Evolutionary conservation across 1,140 invertebrate genomes (phyloP), one percentile per base, ranked within the genome.

Genomic region (Monochamus saltuarius): DNA sequence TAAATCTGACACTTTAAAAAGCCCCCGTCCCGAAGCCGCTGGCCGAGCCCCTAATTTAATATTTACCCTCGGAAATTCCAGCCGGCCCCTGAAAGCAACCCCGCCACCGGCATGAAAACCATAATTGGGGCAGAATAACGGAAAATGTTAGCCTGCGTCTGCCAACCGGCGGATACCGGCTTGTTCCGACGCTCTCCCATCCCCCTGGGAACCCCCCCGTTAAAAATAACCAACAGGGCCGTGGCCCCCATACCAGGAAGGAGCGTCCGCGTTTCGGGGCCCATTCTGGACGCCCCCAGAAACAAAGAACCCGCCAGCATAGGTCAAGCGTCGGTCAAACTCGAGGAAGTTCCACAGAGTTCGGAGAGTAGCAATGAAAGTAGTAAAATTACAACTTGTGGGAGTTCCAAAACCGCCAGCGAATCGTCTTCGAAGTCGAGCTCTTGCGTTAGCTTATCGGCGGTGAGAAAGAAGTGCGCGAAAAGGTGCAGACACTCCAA

Each of bases 61-160:
- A 29, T 29, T 29, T 29, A 29, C 22, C 22, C 22, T 29, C 22
- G 22, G 22, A 29, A 29, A 29, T 29, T 29, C 56, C 9, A 42
- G 46, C 38, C 49, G 22, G 17, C 37, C n/a, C 14, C 56, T 56
- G 8, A 37, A 61, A 35, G 54, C 2, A 29, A 29, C 6, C 22
- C 22, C 6, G 49, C 22, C 2, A 29, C 2, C 22, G 22, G 22
- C 40, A 55, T 55, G 53, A 55, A 17, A 43, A 11, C 39, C 36
- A 49, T 46, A 17, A 40, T 45, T 55, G 63, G 59, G 59, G 45
- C 53, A 62, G 59, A 63, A 59, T 37, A 56, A 58, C 54, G 56
- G 45, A 74, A 53, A 52, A 84, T 84, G 83, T 75, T 84, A 77
- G 82, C 82, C 66, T 84, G 83, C 76, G 83, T 84, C 61, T 84